phyloP scores from a whole-genome alignment of 2,113 vertebrate species.

The Apaloderma vittatum region DNA sequence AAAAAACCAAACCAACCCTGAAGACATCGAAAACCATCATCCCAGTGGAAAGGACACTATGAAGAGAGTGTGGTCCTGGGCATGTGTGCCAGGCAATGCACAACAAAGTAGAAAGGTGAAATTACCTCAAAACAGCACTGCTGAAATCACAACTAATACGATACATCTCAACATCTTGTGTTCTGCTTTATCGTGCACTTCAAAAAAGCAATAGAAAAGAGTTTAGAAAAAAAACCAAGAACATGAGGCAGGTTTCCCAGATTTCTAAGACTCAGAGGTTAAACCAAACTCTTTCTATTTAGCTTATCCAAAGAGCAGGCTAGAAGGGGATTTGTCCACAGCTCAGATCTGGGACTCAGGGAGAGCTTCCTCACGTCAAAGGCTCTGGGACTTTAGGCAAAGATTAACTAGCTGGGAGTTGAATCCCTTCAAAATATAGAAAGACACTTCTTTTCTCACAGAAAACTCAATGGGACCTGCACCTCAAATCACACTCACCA shows the following conservation, averaged over 20 bases:
- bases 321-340: background rate
- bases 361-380: background rate
- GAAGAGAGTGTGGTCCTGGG: background rate
- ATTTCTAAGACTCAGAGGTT: background rate
- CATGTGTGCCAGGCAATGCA: accelerated
- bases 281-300: background rate
- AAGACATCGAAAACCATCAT: background rate
- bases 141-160: background rate
- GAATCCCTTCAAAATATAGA: background rate
- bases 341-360: background rate
- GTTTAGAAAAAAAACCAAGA: background rate
- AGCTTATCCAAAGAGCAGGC: background rate
- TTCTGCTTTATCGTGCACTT: background rate
- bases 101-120: background rate
- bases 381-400: background rate
- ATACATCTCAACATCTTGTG: background rate
- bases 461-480: background rate
- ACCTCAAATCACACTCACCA: accelerated
- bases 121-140: background rate
- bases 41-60: background rate
- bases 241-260: background rate
- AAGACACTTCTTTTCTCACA: background rate
- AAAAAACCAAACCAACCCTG: background rate
- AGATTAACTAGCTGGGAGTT: background rate
- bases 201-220: background rate